A percentile compares a stretch with the other conserved stretches of the same genome.
These are phyloP conservation scores for Xiphophorus birchmanni DNA, from an alignment of 2,797 vertebrate genomes.

Conservation along the genomic window DNA sequence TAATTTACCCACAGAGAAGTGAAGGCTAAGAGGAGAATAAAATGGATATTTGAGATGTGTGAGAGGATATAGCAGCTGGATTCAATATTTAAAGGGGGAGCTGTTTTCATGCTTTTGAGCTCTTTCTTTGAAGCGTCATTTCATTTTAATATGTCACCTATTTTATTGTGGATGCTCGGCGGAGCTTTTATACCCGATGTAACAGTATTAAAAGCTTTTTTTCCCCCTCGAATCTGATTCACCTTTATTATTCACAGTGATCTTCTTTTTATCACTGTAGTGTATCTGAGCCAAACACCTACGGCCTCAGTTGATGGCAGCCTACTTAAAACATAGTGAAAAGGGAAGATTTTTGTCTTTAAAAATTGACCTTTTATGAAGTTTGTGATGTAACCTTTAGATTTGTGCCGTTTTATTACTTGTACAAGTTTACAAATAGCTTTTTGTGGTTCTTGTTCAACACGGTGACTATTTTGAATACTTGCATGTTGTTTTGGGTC, in stretches of 20 bases:
- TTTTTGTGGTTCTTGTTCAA: not conserved
- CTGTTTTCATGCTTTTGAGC: conserved; percentile 26
- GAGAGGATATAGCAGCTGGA: conserved; percentile 42
- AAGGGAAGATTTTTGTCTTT: not conserved
- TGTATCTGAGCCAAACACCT: not conserved
- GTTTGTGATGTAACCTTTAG: not conserved
- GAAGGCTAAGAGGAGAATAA: conserved; percentile 1
- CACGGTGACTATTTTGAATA: not conserved
- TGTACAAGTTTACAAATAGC: not conserved
- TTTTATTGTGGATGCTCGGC: conserved; percentile 19
- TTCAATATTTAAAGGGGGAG: conserved; percentile 62
- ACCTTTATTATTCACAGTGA: not conserved
- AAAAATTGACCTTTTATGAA: not conserved
- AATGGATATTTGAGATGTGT: conserved; percentile 1
- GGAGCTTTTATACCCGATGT: conserved; percentile 1
- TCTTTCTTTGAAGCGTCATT: conserved; percentile 22
- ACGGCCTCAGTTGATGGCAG: not conserved
- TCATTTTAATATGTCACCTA: conserved; percentile 16
- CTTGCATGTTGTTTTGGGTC: not conserved
- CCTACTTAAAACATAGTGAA: not conserved
- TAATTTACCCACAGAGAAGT: conserved; percentile 6
- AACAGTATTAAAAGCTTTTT: not conserved
- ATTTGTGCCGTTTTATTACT: not conserved
- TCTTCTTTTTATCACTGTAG: not conserved
- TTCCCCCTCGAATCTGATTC: not conserved